Conservation (phyloP, 2,888 invertebrate genomes). For the Troides aeacus region DNA sequence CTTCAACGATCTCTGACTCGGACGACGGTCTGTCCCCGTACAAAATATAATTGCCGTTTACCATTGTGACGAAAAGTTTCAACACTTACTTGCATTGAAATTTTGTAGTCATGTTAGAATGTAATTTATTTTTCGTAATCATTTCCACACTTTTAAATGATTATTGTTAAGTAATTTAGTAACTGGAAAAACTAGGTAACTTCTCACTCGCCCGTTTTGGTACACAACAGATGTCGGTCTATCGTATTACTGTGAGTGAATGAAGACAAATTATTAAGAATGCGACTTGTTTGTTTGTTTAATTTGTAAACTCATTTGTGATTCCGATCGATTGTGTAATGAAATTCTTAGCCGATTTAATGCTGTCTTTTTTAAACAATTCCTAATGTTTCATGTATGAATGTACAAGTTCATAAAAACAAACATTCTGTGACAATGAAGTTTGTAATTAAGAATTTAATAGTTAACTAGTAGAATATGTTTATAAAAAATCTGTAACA, state of each 20-base stretch:
- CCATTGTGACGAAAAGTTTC: constrained; percentile 56
- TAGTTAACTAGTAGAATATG: neutral
- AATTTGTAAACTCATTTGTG: constrained; percentile 20
- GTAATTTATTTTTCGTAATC: constrained; percentile 40
- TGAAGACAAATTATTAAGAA: constrained; percentile 45
- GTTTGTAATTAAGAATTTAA: neutral
- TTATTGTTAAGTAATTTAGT: constrained; percentile 23
- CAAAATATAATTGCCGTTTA: constrained; percentile 73
- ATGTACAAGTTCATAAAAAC: constrained; percentile 1
- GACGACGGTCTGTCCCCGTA: constrained; percentile 71
- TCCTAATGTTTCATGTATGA: constrained; percentile 9
- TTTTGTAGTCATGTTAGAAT: constrained; percentile 34
- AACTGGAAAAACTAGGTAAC: constrained; percentile 15
- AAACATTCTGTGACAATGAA: constrained; percentile 9
- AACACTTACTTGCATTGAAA: constrained; percentile 32
- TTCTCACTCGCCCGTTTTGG: neutral
- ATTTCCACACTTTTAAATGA: constrained; percentile 39
- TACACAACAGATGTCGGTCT: constrained; percentile 18
- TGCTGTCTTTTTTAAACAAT: constrained; percentile 25
- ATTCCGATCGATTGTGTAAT: constrained; percentile 26
- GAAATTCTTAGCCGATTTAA: constrained; percentile 25
- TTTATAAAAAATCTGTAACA: neutral
- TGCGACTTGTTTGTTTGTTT: constrained; percentile 69
- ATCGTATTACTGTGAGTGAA: constrained; percentile 39
- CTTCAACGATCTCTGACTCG: constrained; percentile 69